Percentiles rank a stretch among this genome's conserved stretches.
phyloP scores from a whole-genome alignment of 2,113 vertebrate species.

The Sinosuthora webbiana region DNA sequence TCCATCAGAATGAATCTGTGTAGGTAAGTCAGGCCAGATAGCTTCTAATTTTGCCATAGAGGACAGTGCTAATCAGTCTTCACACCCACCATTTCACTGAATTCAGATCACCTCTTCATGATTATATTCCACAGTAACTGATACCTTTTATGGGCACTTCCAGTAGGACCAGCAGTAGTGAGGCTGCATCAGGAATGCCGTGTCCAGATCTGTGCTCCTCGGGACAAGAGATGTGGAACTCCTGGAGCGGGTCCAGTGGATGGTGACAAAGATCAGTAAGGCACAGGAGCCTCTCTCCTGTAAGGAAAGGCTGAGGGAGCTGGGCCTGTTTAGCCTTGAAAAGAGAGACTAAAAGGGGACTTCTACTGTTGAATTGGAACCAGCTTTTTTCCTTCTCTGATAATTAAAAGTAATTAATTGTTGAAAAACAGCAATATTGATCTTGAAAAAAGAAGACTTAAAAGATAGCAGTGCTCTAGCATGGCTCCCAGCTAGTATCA shows the following conservation, averaged over 20 bases:
- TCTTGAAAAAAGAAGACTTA: neutral
- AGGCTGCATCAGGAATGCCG: neutral
- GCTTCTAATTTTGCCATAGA: neutral
- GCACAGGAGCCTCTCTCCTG: neutral
- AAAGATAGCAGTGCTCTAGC: neutral
- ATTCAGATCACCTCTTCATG: neutral
- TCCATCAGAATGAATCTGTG: neutral
- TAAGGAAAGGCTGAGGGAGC: neutral
- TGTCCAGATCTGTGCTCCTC: neutral
- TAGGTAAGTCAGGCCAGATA: neutral
- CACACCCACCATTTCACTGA: neutral
- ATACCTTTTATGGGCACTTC: neutral
- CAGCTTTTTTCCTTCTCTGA: neutral
- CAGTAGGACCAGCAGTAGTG: neutral
- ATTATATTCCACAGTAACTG: neutral
- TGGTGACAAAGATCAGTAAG: neutral
- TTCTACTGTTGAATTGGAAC: neutral
- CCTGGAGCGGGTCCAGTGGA: fast-evolving
- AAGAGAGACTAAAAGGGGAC: neutral
- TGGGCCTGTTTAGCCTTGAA: neutral
- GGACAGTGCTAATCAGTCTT: neutral
- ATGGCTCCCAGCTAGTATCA: neutral
- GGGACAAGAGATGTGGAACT: fast-evolving
- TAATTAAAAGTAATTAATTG: neutral
- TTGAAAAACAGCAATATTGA: neutral